Evolutionary conservation across 2,113 vertebrate genomes (phyloP), one percentile per base, ranked within the genome.

Genomic region (Pteruthius melanotis): DNA sequence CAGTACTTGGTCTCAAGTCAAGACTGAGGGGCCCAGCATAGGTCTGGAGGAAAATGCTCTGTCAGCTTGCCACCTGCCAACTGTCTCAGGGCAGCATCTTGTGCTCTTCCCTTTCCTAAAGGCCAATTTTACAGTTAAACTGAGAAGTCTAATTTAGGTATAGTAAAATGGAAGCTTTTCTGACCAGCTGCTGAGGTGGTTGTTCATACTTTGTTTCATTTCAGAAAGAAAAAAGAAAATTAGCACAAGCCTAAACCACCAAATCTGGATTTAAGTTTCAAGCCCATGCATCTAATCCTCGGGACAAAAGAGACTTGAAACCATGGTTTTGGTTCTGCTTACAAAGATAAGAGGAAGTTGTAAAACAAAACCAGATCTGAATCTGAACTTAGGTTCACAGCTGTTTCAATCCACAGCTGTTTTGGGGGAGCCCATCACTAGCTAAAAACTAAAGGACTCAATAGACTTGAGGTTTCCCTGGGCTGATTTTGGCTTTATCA

Each of bases 271-370:
- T 83, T 83, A 18, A 50, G 42, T 78, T 95, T 90, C 82, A 92
- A 81, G 68, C 30, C 42, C 20, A 56, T 14, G 3, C 23, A 80
- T 80, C 33, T 81, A 61, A 90, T 87, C 35, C 65, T 47, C 6
- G 8, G 42, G 59, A 95, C 39, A 79, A 80, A 60, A 81, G 27
- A 85, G 77, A 87, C 75, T 77, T 37, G 85, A 95, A 96, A 90
- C 82, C 35, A 52, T 44, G 64, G 79, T 42, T 95, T 96, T 93
- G 59, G 85, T 97, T 94, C 93, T 88, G 68, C 90, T 95, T 83
- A 81, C 39, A 80, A 69, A 90, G 82, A 60, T 39, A 90, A 94
- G 84, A 85, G 92, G 92, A 95, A 97, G 84, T 28, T 83, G 42
- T 63, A 76, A 86, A 95, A 74, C 26, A 94, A 90, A 95, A 87